Percentiles rank a stretch among this genome's conserved stretches.
phyloP scores from a whole-genome alignment of 2,113 vertebrate species.

The Deroptyus accipitrinus region DNA sequence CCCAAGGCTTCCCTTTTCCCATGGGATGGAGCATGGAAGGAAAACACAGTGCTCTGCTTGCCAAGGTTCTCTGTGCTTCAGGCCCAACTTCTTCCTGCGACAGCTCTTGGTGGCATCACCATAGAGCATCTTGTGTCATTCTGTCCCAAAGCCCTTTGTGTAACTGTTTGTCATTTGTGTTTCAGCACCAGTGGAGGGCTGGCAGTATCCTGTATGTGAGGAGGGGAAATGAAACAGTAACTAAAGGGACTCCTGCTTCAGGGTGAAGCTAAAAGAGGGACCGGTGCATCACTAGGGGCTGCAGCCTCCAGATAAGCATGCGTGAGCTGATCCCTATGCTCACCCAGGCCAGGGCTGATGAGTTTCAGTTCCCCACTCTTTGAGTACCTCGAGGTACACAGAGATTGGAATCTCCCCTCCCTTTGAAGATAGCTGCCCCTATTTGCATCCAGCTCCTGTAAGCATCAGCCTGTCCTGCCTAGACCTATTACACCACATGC shows the following conservation, averaged over 20 bases:
- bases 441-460: not conserved
- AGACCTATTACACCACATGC: not conserved
- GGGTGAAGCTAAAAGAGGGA: not conserved
- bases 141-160: not conserved
- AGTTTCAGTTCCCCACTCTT: conserved; percentile 9
- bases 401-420: not conserved
- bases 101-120: not conserved
- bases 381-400: not conserved
- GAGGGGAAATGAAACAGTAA: not conserved
- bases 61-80: not conserved
- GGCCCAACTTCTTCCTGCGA: not conserved
- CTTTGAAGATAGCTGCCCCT: not conserved
- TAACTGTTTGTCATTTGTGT: not conserved
- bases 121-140: not conserved
- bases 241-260: not conserved
- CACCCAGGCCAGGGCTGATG: not conserved
- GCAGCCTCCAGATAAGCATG: not conserved
- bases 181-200: not conserved
- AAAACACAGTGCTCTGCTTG: not conserved
- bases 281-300: not conserved
- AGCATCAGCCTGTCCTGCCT: not conserved
- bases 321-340: not conserved
- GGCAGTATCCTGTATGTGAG: not conserved
- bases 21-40: not conserved
- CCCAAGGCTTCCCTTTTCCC: not conserved